Evolutionary conservation across 1,140 invertebrate species (phyloP).

Genomic region (Gonatopus flavifemur): DNA sequence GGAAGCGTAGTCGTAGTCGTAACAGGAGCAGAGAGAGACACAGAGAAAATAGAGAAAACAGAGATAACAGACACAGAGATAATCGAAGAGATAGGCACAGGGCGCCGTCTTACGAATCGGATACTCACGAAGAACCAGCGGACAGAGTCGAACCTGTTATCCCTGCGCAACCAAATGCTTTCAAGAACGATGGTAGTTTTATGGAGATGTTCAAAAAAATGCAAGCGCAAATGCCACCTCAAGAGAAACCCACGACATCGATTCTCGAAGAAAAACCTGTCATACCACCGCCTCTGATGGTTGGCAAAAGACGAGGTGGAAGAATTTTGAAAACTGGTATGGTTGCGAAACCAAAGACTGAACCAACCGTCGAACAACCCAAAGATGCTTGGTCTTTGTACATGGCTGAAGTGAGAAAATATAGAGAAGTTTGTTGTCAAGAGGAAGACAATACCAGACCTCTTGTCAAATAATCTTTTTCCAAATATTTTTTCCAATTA

Average conservation of each 20-base stretch:
- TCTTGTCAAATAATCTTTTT: constrained; percentile 76
- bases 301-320: constrained; percentile 83
- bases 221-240: constrained; percentile 64
- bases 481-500: neutral
- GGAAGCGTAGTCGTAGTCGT: constrained; percentile 48
- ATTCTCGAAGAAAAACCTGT: constrained; percentile 48
- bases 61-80: constrained; percentile 38
- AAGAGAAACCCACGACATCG: constrained; percentile 50
- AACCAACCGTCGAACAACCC: constrained; percentile 65
- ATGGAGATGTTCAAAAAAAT: constrained; percentile 88
- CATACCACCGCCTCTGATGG: constrained; percentile 65
- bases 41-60: constrained; percentile 38
- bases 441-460: constrained; percentile 89
- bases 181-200: constrained; percentile 85
- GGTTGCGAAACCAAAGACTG: constrained; percentile 80
- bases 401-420: constrained; percentile 90
- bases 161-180: constrained; percentile 62
- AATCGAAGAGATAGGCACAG: constrained; percentile 34
- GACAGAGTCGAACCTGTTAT: constrained; percentile 31
- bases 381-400: constrained; percentile 91
- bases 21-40: constrained; percentile 43
- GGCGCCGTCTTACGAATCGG: constrained; percentile 36
- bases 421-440: constrained; percentile 87
- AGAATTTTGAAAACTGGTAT: constrained; percentile 85
- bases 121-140: constrained; percentile 33